These are phyloP conservation scores for Polydrusus tereticollis DNA, from an alignment of 2,888 invertebrate genomes.

Conservation along the genomic window DNA sequence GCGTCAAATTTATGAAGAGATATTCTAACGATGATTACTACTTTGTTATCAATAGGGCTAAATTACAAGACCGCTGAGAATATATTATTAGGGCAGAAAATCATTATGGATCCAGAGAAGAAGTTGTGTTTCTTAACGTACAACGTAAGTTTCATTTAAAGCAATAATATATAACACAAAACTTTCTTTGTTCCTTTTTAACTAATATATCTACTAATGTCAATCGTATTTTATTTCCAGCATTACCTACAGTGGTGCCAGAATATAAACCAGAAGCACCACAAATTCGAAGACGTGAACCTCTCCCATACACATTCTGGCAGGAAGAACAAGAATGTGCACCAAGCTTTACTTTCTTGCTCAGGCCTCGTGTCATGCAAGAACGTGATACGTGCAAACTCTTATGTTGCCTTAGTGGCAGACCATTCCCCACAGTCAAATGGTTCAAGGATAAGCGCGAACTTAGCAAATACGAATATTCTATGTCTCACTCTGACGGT, in stretches of 20 bases:
- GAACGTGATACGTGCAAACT: conserved; percentile 96
- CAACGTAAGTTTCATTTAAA: conserved; percentile 78
- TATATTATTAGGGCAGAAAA: conserved; percentile 97
- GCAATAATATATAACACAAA: not conserved
- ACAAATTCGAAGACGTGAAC: conserved; percentile 83
- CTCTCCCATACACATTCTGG: conserved; percentile 90
- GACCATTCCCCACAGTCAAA: conserved; percentile 93
- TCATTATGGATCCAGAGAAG: conserved; percentile 95
- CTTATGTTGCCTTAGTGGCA: conserved; percentile 95
- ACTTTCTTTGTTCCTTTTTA: not conserved
- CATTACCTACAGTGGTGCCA: conserved; percentile 80
- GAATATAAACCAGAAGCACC: conserved; percentile 77
- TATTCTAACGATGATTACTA: conserved; percentile 97
- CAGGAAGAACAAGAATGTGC: conserved; percentile 93
- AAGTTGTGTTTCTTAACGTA: conserved; percentile 96
- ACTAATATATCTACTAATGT: not conserved
- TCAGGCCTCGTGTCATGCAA: conserved; percentile 99
- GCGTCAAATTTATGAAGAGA: conserved; percentile 99
- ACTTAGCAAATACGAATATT: conserved; percentile 90
- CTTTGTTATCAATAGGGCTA: conserved; percentile 96
- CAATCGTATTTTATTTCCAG: conserved; percentile 67
- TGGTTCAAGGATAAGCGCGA: conserved; percentile 95
- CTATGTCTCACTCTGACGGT: conserved; percentile 93
- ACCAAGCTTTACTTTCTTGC: conserved; percentile 97
- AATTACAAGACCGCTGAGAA: conserved; percentile 95